Conservation (phyloP, 2,113 vertebrate genomes). For the Spea bombifrons region DNA sequence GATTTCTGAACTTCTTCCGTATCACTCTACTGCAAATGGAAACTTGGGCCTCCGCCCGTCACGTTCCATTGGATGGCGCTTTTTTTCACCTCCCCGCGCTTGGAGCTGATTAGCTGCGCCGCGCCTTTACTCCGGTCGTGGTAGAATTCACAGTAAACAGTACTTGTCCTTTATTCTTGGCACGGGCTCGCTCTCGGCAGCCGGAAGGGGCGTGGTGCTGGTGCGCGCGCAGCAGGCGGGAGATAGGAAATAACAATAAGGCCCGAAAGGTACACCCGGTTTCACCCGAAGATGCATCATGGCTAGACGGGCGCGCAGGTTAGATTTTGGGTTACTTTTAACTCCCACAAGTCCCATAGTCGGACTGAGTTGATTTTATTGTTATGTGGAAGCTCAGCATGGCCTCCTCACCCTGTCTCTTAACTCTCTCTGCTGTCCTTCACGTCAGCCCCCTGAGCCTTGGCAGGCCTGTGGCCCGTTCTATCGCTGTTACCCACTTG, state of each 20-base stretch:
- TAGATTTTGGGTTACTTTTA: background rate
- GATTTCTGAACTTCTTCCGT: background rate
- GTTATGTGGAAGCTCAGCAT: too few species aligned
- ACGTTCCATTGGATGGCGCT: background rate
- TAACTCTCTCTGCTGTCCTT: too few species aligned
- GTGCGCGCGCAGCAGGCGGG: slow-evolving; percentile 48
- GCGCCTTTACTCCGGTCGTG: background rate
- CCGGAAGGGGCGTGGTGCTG: slow-evolving; percentile 9
- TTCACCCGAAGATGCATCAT: background rate
- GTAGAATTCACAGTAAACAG: background rate
- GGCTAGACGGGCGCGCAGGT: slow-evolving; percentile 35
- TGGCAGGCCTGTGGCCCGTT: too few species aligned
- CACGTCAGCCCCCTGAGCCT: background rate
- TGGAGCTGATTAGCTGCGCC: slow-evolving; percentile 21
- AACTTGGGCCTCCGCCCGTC: background rate
- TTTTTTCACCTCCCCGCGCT: slow-evolving; percentile 29
- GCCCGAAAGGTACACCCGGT: background rate
- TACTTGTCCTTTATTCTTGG: background rate
- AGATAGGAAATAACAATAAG: slow-evolving; percentile 48
- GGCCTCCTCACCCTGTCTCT: background rate
- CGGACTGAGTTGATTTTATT: too few species aligned
- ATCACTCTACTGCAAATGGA: background rate
- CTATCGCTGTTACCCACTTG: background rate
- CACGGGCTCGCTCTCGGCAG: background rate
- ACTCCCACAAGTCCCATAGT: too few species aligned